These are phyloP conservation scores for Gonatopus flavifemur DNA, from an alignment of 1,140 invertebrate species.

Conservation along the genomic window DNA sequence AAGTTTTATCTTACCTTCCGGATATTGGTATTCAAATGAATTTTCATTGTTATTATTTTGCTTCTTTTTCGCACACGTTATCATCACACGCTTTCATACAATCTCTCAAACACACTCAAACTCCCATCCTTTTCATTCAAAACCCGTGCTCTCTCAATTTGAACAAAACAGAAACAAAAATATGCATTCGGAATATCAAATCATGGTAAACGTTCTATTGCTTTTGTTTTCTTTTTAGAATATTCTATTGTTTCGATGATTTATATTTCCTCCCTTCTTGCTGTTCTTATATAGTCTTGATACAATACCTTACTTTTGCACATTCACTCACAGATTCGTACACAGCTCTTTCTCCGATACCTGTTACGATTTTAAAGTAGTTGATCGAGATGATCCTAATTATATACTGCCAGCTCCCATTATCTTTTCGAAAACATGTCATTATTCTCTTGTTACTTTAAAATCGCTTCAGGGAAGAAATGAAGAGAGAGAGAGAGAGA, in stretches of 20 bases:
- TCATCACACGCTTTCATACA: neutral
- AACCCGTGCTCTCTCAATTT: too few relatives aligned
- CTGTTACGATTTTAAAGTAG: slow-evolving; percentile 22
- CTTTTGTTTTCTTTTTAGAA: too few relatives aligned
- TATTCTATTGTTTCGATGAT: too few relatives aligned
- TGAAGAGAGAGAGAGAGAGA: neutral
- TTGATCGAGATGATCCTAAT: neutral
- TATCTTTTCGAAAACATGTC: neutral
- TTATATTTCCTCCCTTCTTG: too few relatives aligned
- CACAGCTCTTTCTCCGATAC: slow-evolving; percentile 27
- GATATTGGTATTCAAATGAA: slow-evolving; percentile 58
- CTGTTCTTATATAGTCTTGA: too few relatives aligned
- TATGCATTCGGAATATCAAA: too few relatives aligned
- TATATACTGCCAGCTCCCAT: neutral
- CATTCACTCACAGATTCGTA: slow-evolving; percentile 47
- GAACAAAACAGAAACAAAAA: too few relatives aligned
- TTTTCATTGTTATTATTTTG: neutral
- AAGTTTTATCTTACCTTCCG: too few relatives aligned
- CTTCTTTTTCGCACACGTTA: slow-evolving; percentile 6
- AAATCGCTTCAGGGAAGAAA: slow-evolving; percentile 18
- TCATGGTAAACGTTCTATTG: too few relatives aligned
- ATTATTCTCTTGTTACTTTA: slow-evolving; percentile 8
- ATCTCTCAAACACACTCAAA: slow-evolving; percentile 1
- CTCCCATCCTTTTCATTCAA: too few relatives aligned
- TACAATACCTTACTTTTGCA: too few relatives aligned